Evolutionary conservation across 2,797 vertebrate genomes (phyloP).

Genomic region (Schizopygopsis pylzovi): DNA sequence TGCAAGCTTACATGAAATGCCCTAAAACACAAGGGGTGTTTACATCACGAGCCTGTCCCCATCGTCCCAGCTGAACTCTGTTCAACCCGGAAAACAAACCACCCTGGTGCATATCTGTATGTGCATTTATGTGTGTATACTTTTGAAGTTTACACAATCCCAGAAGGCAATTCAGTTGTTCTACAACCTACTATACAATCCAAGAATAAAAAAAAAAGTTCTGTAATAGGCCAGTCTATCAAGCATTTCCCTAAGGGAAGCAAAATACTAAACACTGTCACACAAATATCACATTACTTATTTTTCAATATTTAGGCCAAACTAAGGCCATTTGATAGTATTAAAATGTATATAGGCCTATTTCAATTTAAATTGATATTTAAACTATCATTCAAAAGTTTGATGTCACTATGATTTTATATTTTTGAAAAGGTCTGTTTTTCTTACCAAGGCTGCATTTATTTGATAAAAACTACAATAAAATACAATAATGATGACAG

Average conservation of each 20-base stretch:
- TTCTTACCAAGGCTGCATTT: neutral
- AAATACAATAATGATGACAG: neutral
- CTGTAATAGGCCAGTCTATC: neutral
- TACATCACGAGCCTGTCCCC: neutral
- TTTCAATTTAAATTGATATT: neutral
- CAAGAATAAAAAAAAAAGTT: neutral
- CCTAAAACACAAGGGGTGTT: slow-evolving; percentile 31
- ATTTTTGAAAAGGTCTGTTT: neutral
- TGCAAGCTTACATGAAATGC: slow-evolving; percentile 62
- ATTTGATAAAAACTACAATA: neutral
- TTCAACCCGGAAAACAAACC: neutral
- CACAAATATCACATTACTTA: neutral
- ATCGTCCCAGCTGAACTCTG: neutral
- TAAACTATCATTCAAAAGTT: neutral
- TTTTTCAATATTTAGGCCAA: neutral
- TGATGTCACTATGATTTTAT: neutral
- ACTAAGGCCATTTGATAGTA: neutral
- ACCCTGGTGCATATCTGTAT: neutral
- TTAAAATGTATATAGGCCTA: neutral
- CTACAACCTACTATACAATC: neutral
- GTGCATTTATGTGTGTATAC: neutral
- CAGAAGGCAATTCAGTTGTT: neutral
- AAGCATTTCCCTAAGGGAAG: neutral
- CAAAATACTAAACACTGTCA: neutral
- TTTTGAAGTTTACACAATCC: neutral